phyloP scores from a whole-genome alignment of 1,140 invertebrate species.

The Trichonephila clavipes region DNA sequence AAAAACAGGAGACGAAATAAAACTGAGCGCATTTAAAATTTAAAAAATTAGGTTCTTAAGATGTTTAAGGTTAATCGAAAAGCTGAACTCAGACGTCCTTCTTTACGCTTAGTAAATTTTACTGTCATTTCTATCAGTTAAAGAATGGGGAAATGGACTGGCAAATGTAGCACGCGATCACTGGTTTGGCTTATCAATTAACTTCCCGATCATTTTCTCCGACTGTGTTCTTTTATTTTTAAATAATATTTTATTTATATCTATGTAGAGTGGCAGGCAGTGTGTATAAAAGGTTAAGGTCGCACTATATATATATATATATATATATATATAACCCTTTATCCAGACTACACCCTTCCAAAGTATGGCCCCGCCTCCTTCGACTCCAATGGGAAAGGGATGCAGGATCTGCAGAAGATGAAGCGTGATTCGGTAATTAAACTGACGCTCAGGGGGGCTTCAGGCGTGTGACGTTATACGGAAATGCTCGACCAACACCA shows the following conservation, averaged over 20 bases:
- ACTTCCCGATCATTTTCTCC: conserved; percentile 7
- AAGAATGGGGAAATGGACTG: neutral
- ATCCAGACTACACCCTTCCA: conserved; percentile 43
- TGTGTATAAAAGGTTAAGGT: conserved; percentile 66
- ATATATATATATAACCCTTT: conserved; percentile 20
- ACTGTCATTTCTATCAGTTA: too few species aligned
- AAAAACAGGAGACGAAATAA: too few species aligned
- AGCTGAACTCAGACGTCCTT: too few species aligned
- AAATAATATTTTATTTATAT: conserved; percentile 1
- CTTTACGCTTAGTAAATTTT: too few species aligned
- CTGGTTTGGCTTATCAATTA: conserved; percentile 21
- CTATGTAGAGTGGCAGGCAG: neutral
- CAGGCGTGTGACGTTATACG: conserved; percentile 49
- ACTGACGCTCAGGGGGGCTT: conserved; percentile 3
- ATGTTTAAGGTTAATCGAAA: too few species aligned
- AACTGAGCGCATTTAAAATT: too few species aligned
- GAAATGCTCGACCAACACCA: conserved; percentile 32
- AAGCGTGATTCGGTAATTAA: conserved; percentile 75
- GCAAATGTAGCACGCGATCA: neutral
- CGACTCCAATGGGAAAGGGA: neutral
- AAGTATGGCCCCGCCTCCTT: conserved; percentile 43
- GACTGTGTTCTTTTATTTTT: conserved; percentile 4
- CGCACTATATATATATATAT: too few species aligned
- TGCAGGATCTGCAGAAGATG: conserved; percentile 40
- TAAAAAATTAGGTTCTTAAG: too few species aligned